Conservation (phyloP, 2,888 invertebrate genomes). For the Drosophila pseudotalamancana region DNA sequence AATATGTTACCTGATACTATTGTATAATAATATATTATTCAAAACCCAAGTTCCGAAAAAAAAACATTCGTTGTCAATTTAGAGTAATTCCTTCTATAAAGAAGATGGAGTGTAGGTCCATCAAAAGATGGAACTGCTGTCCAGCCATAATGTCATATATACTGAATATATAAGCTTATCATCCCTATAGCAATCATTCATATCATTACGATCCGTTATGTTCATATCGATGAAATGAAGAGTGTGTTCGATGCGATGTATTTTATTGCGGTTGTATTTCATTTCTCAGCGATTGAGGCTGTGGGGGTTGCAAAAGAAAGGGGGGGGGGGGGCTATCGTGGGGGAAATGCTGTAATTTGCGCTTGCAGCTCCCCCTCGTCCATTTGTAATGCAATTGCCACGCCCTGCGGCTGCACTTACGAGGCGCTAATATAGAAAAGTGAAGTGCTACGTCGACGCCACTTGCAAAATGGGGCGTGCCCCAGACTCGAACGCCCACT, state of each 20-base stretch:
- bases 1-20: too few relatives aligned
- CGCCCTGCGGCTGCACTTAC: slow-evolving; percentile 72
- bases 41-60: too few relatives aligned
- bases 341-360: slow-evolving; percentile 27
- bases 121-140: too few relatives aligned
- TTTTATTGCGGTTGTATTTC: slow-evolving; percentile 24
- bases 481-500: slow-evolving; percentile 35
- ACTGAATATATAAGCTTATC: too few relatives aligned
- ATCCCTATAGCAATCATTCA: too few relatives aligned
- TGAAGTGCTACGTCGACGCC: slow-evolving; percentile 67
- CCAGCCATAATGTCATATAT: too few relatives aligned
- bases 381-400: slow-evolving; percentile 70
- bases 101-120: too few relatives aligned
- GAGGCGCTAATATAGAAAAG: slow-evolving; percentile 73
- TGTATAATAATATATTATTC: too few relatives aligned
- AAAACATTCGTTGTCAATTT: too few relatives aligned
- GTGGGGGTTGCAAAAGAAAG: background rate
- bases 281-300: slow-evolving; percentile 10
- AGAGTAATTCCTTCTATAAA: too few relatives aligned
- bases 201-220: too few relatives aligned
- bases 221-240: background rate
- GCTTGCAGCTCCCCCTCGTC: slow-evolving; percentile 26
- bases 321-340: background rate
- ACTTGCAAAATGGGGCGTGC: slow-evolving; percentile 65
- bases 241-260: slow-evolving; percentile 21